A percentile compares a stretch with the other conserved stretches of the same genome.
Conservation (phyloP, 2,888 invertebrate species). For the Calliphora vomitoria region DNA sequence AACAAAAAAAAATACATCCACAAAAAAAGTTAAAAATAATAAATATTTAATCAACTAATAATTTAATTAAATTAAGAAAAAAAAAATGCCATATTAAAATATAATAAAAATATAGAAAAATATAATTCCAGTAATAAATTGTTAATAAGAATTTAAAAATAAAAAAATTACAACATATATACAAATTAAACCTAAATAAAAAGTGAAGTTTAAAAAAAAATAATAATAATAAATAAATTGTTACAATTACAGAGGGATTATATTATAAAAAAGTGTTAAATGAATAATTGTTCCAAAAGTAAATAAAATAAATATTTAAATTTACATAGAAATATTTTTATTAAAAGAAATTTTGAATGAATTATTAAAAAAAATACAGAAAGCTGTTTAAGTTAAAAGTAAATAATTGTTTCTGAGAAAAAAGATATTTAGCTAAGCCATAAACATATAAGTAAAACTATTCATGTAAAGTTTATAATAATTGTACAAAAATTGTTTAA, state of each 20-base stretch:
- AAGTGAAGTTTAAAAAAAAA: constrained; percentile 12
- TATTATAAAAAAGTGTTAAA: constrained; percentile 3
- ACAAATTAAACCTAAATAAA: background rate
- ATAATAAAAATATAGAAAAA: background rate
- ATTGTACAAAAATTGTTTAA: too few species aligned
- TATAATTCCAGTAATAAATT: background rate
- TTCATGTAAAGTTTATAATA: too few species aligned
- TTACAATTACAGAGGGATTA: constrained; percentile 16
- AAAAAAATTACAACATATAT: background rate
- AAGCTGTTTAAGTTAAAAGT: background rate
- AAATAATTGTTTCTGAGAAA: too few species aligned
- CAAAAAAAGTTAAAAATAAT: background rate
- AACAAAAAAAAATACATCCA: background rate
- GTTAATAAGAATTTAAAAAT: background rate
- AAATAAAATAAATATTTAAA: background rate
- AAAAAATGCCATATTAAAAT: background rate
- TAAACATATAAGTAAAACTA: too few species aligned
- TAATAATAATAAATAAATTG: constrained; percentile 19
- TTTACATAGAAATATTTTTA: too few species aligned
- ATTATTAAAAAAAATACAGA: background rate
- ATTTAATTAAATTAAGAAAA: constrained; percentile 37
- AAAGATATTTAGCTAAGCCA: too few species aligned
- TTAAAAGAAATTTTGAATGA: background rate
- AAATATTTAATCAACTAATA: constrained; percentile 45
- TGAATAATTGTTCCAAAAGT: background rate